A percentile compares a stretch with the other conserved stretches of the same genome.
These are phyloP conservation scores for Rhagoletis pomonella DNA, from an alignment of 1,140 invertebrate genomes.

Conservation along the genomic window DNA sequence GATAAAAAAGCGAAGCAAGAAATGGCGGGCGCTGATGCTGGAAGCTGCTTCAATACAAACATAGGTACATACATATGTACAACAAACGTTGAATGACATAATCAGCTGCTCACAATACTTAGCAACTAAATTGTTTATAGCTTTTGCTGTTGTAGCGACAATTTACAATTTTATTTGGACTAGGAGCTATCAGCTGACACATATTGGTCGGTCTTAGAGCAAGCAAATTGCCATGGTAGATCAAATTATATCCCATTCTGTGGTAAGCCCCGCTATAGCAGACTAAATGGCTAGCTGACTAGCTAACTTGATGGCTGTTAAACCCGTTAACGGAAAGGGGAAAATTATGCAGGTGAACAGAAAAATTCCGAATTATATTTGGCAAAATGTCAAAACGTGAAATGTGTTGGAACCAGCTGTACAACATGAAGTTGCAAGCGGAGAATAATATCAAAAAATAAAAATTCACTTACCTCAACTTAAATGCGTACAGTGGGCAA, in stretches of 20 bases:
- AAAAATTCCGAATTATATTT: slow-evolving; percentile 7
- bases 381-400: slow-evolving; percentile 9
- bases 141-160: neutral
- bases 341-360: neutral
- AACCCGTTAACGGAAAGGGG: neutral
- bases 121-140: neutral
- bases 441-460: neutral
- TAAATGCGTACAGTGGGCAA: neutral
- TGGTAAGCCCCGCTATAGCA: neutral
- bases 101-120: neutral
- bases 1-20: neutral
- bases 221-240: neutral
- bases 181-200: neutral
- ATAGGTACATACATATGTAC: neutral
- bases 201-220: neutral
- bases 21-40: neutral
- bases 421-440: neutral
- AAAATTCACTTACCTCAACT: neutral
- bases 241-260: neutral
- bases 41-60: neutral
- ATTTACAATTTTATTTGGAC: neutral
- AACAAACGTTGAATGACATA: slow-evolving; percentile 27
- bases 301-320: neutral
- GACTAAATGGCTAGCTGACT: neutral
- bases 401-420: neutral